Conservation (phyloP, 2,888 invertebrate species). For the Melolontha melolontha region DNA sequence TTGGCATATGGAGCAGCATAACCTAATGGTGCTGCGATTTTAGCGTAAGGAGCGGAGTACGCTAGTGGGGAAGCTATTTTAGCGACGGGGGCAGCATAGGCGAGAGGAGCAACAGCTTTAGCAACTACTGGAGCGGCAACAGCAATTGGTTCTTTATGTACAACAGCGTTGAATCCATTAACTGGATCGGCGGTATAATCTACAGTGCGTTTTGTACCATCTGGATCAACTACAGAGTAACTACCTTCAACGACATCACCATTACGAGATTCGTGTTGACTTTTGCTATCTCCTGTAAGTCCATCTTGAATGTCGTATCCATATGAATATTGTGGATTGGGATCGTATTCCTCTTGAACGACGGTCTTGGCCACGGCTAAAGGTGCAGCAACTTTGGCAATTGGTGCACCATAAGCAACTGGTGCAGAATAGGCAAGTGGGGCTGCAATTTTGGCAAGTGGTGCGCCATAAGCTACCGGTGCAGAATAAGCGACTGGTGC, state of each 20-base stretch:
- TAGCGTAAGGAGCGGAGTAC: conserved; percentile 50
- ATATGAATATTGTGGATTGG: conserved; percentile 70
- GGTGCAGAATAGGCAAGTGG: conserved; percentile 45
- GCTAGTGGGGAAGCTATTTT: conserved; percentile 39
- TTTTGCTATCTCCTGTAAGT: conserved; percentile 69
- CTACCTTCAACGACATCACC: conserved; percentile 70
- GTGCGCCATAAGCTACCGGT: conserved; percentile 46
- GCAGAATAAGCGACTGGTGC: conserved; percentile 48
- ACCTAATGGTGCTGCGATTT: conserved; percentile 48
- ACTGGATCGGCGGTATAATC: conserved; percentile 72
- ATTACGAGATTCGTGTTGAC: conserved; percentile 67
- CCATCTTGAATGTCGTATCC: conserved; percentile 70
- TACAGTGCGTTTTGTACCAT: conserved; percentile 68
- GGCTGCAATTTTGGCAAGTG: conserved; percentile 48
- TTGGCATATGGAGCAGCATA: conserved; percentile 42
- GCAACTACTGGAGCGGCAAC: conserved; percentile 59
- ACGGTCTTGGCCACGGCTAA: conserved; percentile 56
- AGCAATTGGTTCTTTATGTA: conserved; percentile 71
- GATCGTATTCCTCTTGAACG: conserved; percentile 64
- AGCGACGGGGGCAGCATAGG: conserved; percentile 36
- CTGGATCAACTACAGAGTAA: conserved; percentile 69
- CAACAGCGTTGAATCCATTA: conserved; percentile 75
- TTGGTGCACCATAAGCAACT: conserved; percentile 46
- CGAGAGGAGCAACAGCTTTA: conserved; percentile 48
- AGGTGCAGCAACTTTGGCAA: conserved; percentile 45